phyloP scores from a whole-genome alignment of 2,888 invertebrate species.

The Scaptomyza tumidula region DNA sequence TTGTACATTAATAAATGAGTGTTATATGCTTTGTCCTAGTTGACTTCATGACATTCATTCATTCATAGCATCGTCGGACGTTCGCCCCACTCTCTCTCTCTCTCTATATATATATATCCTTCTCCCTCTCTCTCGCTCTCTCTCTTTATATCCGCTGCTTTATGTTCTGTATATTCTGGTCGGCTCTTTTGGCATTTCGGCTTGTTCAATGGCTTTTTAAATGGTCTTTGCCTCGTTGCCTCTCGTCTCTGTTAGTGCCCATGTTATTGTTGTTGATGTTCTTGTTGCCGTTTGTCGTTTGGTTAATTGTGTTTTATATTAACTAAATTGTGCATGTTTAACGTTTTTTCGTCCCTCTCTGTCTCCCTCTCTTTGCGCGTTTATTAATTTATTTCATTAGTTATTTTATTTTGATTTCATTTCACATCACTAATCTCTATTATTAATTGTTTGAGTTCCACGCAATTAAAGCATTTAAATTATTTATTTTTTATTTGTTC shows the following conservation, averaged over 20 bases:
- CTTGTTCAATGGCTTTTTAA: slow-evolving; percentile 67
- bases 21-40: slow-evolving; percentile 79
- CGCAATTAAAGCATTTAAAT: slow-evolving; percentile 64
- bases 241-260: slow-evolving; percentile 34
- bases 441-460: slow-evolving; percentile 20
- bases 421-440: slow-evolving; percentile 69
- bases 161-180: slow-evolving; percentile 18
- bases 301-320: slow-evolving; percentile 76
- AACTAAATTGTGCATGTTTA: slow-evolving; percentile 78
- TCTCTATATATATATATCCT: too few species aligned
- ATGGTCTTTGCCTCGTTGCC: slow-evolving; percentile 43
- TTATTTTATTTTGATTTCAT: slow-evolving; percentile 60
- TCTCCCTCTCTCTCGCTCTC: not conserved
- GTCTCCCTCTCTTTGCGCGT: slow-evolving; percentile 2
- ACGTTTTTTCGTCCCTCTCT: slow-evolving; percentile 48
- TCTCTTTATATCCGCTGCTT: slow-evolving; percentile 3
- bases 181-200: slow-evolving; percentile 41
- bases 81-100: slow-evolving; percentile 1
- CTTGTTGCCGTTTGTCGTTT: slow-evolving; percentile 38
- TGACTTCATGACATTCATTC: slow-evolving; percentile 80
- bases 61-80: slow-evolving; percentile 65
- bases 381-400: slow-evolving; percentile 30
- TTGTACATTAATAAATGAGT: slow-evolving; percentile 79
- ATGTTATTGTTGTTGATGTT: slow-evolving; percentile 25
- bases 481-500: slow-evolving; percentile 60